Evolutionary conservation across 2,113 vertebrate genomes (phyloP), one percentile per base, ranked within the genome.

Genomic region (Nothobranchius furzeri): DNA sequence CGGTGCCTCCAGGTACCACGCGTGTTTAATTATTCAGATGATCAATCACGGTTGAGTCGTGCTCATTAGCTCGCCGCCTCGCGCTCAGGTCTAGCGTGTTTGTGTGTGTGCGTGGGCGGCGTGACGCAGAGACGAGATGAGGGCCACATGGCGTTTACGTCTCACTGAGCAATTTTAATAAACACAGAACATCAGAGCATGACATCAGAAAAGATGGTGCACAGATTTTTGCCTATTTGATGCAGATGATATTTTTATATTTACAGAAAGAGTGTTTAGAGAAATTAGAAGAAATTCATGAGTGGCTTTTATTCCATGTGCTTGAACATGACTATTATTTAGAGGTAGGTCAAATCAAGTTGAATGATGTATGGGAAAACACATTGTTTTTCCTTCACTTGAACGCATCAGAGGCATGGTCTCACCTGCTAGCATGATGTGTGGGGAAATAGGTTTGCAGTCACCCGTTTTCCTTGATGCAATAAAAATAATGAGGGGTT

Each of bases 21-120:
- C 73, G 56, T 83, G 75, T 84, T 91, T 89, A 91, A 93, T 93
- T 89, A 93, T 92, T 91, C 81, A 90, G 81, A 12, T 79, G 81
- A 91, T 92, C 90, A 87, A 89, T 90, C 79, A 85, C 63, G 40
- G 37, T 54, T 49, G 76, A 57, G 75, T 79, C 47, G 25, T 68
- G 68, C 80, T 84, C 86, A 87, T 87, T 90, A 87, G 85, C 76
- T 78, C 43, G 17, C 52, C 48, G 53, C 63, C 52, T 73, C 55
- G 53, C 65, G 61, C 73, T 68, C 55, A 65, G 53, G 65, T 20
- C 37, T 57, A 65, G 56, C 1, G 12, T 52, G 46, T 70, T 60
- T 69, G 54, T 68, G 51, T 70, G n/a, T 46, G 66, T 74, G 75
- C 0, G 8, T 52, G 47, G 36, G 68, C 59, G 72, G 57, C 60